Evolutionary conservation across 2,113 vertebrate genomes (phyloP).

Genomic region (Larimichthys polyactis): DNA sequence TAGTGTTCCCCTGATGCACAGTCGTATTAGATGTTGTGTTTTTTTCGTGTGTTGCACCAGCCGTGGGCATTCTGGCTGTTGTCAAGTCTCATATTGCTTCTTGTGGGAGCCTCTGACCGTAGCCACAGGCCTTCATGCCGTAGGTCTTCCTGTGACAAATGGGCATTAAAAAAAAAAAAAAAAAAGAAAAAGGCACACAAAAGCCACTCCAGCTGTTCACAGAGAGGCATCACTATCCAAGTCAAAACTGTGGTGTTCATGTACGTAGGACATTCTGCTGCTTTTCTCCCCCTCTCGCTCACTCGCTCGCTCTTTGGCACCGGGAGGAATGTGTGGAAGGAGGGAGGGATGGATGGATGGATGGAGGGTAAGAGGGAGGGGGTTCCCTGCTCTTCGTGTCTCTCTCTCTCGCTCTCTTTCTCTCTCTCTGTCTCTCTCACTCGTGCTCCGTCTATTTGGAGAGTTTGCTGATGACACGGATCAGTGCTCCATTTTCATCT

Average conservation of each 20-base stretch:
- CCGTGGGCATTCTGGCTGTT: conserved; percentile 43
- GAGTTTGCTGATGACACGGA: conserved; percentile 99
- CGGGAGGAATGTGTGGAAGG: conserved; percentile 75
- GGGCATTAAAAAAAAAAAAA: conserved; percentile 15
- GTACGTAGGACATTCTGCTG: conserved; percentile 63
- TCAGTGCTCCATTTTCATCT: conserved; percentile 98
- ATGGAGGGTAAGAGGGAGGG: conserved; percentile 11
- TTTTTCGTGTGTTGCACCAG: conserved; percentile 43
- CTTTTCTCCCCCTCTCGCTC: conserved; percentile 40
- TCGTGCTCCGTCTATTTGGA: conserved; percentile 89
- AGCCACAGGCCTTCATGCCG: conserved; percentile 29
- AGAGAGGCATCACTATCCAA: conserved; percentile 69
- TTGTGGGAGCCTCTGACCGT: conserved; percentile 44
- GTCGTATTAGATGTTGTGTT: conserved; percentile 35
- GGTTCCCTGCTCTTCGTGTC: conserved; percentile 68
- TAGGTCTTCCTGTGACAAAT: conserved; percentile 54
- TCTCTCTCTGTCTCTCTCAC: not conserved
- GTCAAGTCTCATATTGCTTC: conserved; percentile 49
- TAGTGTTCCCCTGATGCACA: conserved; percentile 57
- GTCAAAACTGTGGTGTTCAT: conserved; percentile 62
- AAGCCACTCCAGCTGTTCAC: conserved; percentile 66
- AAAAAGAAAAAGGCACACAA: conserved; percentile 73
- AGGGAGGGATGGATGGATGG: conserved; percentile 51
- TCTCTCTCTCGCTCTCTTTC: not conserved
- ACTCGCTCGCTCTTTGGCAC: conserved; percentile 82